phyloP scores from a whole-genome alignment of 2,113 vertebrate genomes.

The Merops nubicus region DNA sequence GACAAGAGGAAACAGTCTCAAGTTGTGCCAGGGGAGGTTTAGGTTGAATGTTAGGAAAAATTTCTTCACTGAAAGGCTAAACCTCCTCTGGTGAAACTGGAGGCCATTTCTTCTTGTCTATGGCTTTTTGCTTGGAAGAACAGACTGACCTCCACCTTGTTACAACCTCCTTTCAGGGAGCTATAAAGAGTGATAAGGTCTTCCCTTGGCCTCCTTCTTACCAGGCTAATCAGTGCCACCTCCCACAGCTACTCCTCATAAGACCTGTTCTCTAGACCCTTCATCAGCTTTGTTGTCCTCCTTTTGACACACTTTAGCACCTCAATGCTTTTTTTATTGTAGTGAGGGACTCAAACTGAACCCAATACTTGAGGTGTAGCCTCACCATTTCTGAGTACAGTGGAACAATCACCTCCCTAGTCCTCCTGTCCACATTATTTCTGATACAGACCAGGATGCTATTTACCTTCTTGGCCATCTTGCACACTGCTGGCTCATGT shows the following conservation, averaged over 20 bases:
- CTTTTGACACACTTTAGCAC: neutral
- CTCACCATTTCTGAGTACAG: no score
- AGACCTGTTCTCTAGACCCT: neutral
- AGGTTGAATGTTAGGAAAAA: no score
- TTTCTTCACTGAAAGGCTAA: no score
- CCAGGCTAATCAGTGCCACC: neutral
- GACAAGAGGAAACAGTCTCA: no score
- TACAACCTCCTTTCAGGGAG: neutral
- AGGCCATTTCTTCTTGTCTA: neutral
- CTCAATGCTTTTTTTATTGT: no score
- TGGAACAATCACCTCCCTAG: neutral
- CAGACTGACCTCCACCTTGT: neutral
- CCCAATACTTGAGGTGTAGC: no score
- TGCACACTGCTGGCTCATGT: neutral
- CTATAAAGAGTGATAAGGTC: neutral
- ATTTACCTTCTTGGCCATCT: neutral
- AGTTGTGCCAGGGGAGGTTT: no score
- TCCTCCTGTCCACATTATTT: neutral
- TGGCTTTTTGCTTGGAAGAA: neutral
- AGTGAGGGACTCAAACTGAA: no score
- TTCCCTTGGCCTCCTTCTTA: neutral
- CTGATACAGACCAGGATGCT: neutral
- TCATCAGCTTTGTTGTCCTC: neutral
- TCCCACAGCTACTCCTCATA: neutral
- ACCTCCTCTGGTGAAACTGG: neutral